Conservation (phyloP, 2,888 invertebrate genomes). For the Callinectes sapidus region DNA sequence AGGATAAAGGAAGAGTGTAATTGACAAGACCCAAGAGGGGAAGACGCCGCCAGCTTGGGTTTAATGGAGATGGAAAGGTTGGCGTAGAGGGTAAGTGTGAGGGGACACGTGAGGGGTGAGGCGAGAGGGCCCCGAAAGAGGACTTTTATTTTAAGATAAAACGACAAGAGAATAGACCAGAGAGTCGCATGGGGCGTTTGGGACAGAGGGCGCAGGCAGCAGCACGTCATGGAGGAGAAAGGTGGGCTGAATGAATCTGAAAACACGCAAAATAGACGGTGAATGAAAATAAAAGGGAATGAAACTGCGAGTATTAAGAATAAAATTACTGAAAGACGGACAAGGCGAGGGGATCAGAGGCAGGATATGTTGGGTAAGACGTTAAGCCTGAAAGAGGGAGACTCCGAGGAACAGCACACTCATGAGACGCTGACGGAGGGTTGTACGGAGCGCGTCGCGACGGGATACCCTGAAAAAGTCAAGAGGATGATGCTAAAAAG, state of each 20-base stretch:
- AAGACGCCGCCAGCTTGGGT: conserved; percentile 38
- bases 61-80: conserved; percentile 37
- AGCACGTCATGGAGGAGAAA: conserved; percentile 22
- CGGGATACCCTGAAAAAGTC: conserved; percentile 11
- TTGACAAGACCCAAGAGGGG: conserved; percentile 30
- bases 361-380: conserved; percentile 40
- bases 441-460: background rate
- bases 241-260: conserved; percentile 1
- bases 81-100: conserved; percentile 36
- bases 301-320: conserved; percentile 24
- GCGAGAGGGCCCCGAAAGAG: conserved; percentile 7
- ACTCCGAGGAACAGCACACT: conserved; percentile 13
- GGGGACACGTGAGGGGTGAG: conserved; percentile 29
- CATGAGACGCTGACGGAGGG: conserved; percentile 31
- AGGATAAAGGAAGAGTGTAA: conserved; percentile 32
- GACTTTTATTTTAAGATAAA: conserved; percentile 31
- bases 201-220: conserved; percentile 13
- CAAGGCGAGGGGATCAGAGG: conserved; percentile 30
- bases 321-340: conserved; percentile 36
- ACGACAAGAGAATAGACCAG: conserved; percentile 22
- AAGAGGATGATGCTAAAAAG: background rate
- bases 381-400: conserved; percentile 37
- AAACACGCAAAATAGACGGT: background rate
- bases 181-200: background rate
- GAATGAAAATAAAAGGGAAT: conserved; percentile 1